Evolutionary conservation across 2,888 invertebrate species (phyloP).

Genomic region (Tromatobia lineatoria): DNA sequence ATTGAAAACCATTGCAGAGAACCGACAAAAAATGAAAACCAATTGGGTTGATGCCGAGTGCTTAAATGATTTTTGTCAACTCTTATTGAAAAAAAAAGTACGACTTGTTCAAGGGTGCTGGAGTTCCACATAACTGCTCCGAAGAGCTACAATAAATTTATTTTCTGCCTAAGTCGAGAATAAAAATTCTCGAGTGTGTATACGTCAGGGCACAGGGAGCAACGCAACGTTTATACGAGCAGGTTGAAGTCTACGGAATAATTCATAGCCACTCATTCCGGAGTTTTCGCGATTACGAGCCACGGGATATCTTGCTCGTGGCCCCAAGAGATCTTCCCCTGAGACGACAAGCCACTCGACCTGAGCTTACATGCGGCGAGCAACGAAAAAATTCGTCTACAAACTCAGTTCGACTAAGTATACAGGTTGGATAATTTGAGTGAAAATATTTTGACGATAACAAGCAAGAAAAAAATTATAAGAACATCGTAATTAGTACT

Average conservation of each 20-base stretch:
- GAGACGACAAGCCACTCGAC: constrained; percentile 50
- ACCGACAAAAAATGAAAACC: background rate
- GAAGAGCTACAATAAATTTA: constrained; percentile 32
- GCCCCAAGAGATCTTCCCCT: constrained; percentile 57
- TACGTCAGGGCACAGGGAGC: constrained; percentile 32
- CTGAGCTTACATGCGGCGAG: constrained; percentile 36
- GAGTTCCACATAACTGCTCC: background rate
- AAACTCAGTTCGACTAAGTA: constrained; percentile 26
- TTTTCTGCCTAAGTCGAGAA: constrained; percentile 28
- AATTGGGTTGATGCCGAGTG: background rate
- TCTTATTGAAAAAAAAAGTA: constrained; percentile 4
- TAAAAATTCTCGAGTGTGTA: constrained; percentile 35
- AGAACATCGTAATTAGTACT: background rate
- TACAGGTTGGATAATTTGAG: background rate
- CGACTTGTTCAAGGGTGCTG: constrained; percentile 4
- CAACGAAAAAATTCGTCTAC: constrained; percentile 34
- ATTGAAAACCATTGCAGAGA: background rate
- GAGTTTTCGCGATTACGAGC: constrained; percentile 65
- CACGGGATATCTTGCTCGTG: constrained; percentile 53
- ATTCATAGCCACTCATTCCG: constrained; percentile 66
- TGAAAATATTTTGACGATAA: constrained; percentile 4
- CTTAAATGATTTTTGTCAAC: background rate
- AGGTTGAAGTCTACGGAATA: constrained; percentile 52
- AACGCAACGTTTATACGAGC: constrained; percentile 46
- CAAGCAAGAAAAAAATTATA: background rate